Conservation (phyloP, 1,140 invertebrate species). For the Neuroterus valhalla region DNA sequence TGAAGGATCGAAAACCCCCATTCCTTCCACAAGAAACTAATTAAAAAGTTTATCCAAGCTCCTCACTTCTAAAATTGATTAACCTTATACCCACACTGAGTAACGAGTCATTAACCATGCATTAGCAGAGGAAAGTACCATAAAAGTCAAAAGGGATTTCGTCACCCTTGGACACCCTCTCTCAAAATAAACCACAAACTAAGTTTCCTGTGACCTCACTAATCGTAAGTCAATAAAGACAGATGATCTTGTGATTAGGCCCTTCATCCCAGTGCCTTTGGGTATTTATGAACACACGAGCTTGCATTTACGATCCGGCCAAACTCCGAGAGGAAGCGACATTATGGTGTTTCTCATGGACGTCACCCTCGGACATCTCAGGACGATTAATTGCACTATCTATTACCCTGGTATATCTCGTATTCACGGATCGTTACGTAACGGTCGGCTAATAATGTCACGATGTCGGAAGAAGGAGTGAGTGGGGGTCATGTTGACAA, state of each 20-base stretch:
- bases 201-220: constrained; percentile 8
- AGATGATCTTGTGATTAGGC: constrained; percentile 15
- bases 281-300: not conserved
- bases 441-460: constrained; percentile 54
- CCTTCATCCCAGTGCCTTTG: not conserved
- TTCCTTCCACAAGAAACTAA: no score
- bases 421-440: constrained; percentile 56
- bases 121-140: not conserved
- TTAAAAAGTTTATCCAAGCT: no score
- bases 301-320: not conserved
- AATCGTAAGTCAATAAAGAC: constrained; percentile 9
- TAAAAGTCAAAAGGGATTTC: not conserved
- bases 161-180: not conserved
- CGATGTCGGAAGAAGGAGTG: constrained; percentile 24
- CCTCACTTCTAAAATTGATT: no score
- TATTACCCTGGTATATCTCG: constrained; percentile 56
- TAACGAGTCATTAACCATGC: not conserved
- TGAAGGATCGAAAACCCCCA: no score
- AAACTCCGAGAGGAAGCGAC: not conserved
- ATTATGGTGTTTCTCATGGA: constrained; percentile 13
- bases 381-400: constrained; percentile 59
- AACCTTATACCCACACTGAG: no score
- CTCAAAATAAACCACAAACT: not conserved
- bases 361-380: constrained; percentile 14
- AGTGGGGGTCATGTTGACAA: not conserved